These are phyloP conservation scores for Porites australiensis DNA, from an alignment of 64 coral and sea anemone species.

Conservation along the genomic window DNA sequence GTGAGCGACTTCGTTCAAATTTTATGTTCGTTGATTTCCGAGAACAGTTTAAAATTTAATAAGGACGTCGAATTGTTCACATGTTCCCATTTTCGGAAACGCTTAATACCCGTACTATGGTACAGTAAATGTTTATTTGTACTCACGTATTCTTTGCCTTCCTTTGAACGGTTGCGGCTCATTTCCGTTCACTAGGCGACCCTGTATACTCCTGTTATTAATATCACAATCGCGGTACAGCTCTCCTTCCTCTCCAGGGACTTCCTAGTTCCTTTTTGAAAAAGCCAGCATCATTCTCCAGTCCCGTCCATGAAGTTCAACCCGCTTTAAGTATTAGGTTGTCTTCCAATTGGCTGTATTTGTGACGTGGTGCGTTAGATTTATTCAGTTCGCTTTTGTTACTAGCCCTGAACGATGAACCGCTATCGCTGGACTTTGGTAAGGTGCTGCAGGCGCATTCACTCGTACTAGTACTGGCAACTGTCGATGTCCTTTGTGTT, in stretches of 20 bases:
- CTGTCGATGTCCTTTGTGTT: not conserved
- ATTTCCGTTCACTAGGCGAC: too few relatives aligned
- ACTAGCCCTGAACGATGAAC: not conserved
- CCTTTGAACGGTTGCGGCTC: too few relatives aligned
- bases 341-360: slow-evolving; percentile 29
- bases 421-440: not conserved
- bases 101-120: too few relatives aligned
- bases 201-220: too few relatives aligned
- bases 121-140: too few relatives aligned
- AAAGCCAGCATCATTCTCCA: slow-evolving; percentile 37
- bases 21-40: too few relatives aligned
- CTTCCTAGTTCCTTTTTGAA: slow-evolving; percentile 30
- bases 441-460: not conserved
- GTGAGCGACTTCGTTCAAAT: too few relatives aligned
- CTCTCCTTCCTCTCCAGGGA: slow-evolving; percentile 31
- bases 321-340: not conserved
- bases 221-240: too few relatives aligned
- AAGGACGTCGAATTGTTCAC: too few relatives aligned
- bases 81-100: too few relatives aligned
- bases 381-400: not conserved
- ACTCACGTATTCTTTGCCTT: too few relatives aligned
- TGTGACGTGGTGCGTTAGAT: slow-evolving; percentile 4
- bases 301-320: slow-evolving; percentile 8
- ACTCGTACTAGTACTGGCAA: not conserved
- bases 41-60: too few relatives aligned